These are phyloP conservation scores for Tringa solitaria DNA, from an alignment of 2,113 vertebrate genomes.

Conservation along the genomic window DNA sequence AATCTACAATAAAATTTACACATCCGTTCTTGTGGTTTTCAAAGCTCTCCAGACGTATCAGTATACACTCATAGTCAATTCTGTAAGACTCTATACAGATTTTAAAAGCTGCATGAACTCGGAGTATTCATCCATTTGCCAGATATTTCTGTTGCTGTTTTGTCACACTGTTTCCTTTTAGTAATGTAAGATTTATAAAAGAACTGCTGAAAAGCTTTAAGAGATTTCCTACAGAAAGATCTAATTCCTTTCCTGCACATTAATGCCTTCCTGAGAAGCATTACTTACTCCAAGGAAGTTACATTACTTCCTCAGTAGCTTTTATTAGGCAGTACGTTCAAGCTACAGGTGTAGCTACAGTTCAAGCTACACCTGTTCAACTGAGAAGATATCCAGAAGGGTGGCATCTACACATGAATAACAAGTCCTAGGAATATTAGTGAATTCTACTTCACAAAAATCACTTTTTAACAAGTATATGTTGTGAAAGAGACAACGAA, in stretches of 20 bases:
- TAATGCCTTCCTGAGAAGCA: not conserved
- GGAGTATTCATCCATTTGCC: not conserved
- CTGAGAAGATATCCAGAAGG: not conserved
- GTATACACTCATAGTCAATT: not conserved
- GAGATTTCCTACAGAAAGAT: not conserved
- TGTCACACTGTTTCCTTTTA: not conserved
- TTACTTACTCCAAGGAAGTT: not conserved
- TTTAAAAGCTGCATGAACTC: not conserved
- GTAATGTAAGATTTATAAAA: not conserved
- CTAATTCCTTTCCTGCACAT: not conserved
- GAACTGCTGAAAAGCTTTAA: not conserved
- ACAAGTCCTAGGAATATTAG: not conserved
- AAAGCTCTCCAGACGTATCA: slow-evolving; percentile 6
- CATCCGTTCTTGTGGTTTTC: not conserved
- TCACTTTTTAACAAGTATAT: not conserved
- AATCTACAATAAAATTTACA: slow-evolving; percentile 5
- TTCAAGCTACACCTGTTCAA: not conserved
- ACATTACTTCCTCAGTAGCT: not conserved
- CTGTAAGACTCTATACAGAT: not conserved
- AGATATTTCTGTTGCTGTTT: not conserved
- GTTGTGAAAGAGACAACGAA: not conserved
- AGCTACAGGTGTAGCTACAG: not conserved
- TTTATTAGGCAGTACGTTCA: not conserved
- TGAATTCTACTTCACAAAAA: not conserved
- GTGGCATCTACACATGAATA: not conserved